Base-by-base conservation (phyloP, 2,113 vertebrate species). In the Neogale vison region DNA sequence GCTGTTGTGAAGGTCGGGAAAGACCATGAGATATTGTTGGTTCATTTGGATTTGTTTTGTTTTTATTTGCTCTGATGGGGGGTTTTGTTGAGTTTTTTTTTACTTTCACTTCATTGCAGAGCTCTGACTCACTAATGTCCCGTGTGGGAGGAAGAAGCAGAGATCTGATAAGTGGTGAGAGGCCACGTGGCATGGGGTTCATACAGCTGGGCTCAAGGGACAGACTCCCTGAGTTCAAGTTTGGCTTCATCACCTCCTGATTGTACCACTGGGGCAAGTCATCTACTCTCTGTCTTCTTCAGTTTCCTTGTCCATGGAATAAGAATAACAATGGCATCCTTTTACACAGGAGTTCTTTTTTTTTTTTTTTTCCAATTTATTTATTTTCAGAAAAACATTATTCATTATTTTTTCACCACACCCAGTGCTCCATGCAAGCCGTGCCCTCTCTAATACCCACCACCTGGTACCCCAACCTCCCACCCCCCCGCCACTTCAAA, bases 1-100 rank as follows among this genome's bases (percentile, higher is more conserved):
- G 65, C 88, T n/a, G 55, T 3, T 26, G 11, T 15, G 45, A 6
- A 71, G 2, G 6, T 4, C 1, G 0, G 2, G 13, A 21, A 31
- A 69, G 26, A 45, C 59, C 4, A 9, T 59, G 6, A 20, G 34
- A 34, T 61, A 50, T 20, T 42, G 18, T 93, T 83, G 45, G 45
- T 20, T 69, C 20, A 12, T 67, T 31, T 39, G 45, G 34, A 81
- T 65, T 88, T 59, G 36, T 71, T 83, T 91, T 57, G n/a, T 26
- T 93, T 59, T 52, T 50, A 34, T 88, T 61, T 26, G 36, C 77
- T 65, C 72, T 36, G 11, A 39, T 55, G 0, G 0, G 4, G 21
- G 6, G 1, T 55, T 65, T 59, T 67, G 18, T 55, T 87, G 67
- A 15, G 45, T 55, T 24, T 92, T 24, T 92, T n/a, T 24, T 72